A percentile compares a stretch with the other conserved stretches of the same genome.
Evolutionary conservation across 2,797 vertebrate species (phyloP).

Genomic region (Danio tinwini): DNA sequence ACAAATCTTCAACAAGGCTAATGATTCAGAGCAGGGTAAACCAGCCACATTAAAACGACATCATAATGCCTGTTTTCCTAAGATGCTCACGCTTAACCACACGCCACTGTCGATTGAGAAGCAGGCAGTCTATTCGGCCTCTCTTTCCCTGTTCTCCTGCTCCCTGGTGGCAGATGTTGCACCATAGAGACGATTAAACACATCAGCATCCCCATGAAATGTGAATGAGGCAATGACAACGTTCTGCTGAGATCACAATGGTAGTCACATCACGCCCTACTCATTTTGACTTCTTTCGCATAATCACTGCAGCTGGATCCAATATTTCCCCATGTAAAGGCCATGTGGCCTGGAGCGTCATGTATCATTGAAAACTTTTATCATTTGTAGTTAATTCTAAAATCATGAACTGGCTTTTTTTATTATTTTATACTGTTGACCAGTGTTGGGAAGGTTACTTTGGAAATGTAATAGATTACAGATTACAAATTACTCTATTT

Average conservation of each 20-base stretch:
- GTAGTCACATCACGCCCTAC: conserved; percentile 25
- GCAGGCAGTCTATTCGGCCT: conserved; percentile 60
- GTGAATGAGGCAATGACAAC: conserved; percentile 66
- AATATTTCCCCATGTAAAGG: neutral
- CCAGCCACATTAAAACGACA: conserved; percentile 68
- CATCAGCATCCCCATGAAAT: conserved; percentile 67
- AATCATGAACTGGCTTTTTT: neutral
- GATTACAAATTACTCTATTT: no score
- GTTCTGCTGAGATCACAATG: conserved; percentile 51
- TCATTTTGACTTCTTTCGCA: conserved; percentile 42
- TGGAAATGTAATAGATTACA: no score
- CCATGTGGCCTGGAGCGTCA: neutral
- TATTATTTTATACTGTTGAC: no score
- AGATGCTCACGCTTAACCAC: conserved; percentile 66
- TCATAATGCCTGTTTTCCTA: conserved; percentile 68
- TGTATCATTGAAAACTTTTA: neutral
- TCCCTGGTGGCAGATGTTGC: conserved; percentile 70
- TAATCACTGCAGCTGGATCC: conserved; percentile 42
- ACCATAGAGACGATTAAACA: conserved; percentile 70
- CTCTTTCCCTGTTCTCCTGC: conserved; percentile 37
- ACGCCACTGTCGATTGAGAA: conserved; percentile 73
- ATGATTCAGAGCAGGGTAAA: conserved; percentile 68
- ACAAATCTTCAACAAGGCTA: conserved; percentile 64
- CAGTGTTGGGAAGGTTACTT: no score
- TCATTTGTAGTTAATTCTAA: neutral